A percentile compares a stretch with the other conserved stretches of the same genome.
phyloP scores from a whole-genome alignment of 1,140 invertebrate genomes.

The Drosophila bifasciata region DNA sequence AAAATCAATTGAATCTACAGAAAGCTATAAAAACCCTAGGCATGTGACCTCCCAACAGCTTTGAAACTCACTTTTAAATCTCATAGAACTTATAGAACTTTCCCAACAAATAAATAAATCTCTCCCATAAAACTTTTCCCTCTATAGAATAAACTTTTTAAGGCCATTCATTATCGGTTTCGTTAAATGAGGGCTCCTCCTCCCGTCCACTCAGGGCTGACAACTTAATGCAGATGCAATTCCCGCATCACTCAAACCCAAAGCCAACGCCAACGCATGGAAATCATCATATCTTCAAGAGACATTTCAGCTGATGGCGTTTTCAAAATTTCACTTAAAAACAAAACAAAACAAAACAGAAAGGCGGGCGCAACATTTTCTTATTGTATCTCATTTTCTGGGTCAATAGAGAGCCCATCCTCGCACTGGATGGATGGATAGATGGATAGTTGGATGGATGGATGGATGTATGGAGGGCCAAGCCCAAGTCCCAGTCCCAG shows the following conservation, averaged over 20 bases:
- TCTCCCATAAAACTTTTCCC: constrained; percentile 14
- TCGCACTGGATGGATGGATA: constrained; percentile 43
- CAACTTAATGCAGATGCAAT: constrained; percentile 63
- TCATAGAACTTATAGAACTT: constrained; percentile 34
- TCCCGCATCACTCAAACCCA: constrained; percentile 5
- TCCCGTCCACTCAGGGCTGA: constrained; percentile 50
- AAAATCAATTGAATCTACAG: too few relatives aligned
- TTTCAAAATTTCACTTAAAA: constrained; percentile 77
- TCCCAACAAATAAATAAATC: background rate
- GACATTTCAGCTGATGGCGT: constrained; percentile 49
- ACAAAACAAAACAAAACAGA: constrained; percentile 23
- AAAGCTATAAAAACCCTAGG: background rate
- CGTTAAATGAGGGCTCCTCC: constrained; percentile 46
- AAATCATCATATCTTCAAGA: constrained; percentile 35
- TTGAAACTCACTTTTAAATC: background rate
- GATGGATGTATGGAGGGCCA: constrained; percentile 37
- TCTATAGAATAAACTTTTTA: constrained; percentile 1
- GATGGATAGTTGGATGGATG: constrained; percentile 14
- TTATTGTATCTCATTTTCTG: constrained; percentile 77
- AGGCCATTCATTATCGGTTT: constrained; percentile 64
- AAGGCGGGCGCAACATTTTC: constrained; percentile 73
- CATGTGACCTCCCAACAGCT: background rate
- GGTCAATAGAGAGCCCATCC: constrained; percentile 76
- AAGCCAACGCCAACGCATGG: constrained; percentile 45
- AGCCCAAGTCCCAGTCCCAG: constrained; percentile 48